A percentile compares a stretch with the other conserved stretches of the same genome.
Evolutionary conservation across 2,797 vertebrate species (phyloP).

Genomic region (Scarus forsteni): DNA sequence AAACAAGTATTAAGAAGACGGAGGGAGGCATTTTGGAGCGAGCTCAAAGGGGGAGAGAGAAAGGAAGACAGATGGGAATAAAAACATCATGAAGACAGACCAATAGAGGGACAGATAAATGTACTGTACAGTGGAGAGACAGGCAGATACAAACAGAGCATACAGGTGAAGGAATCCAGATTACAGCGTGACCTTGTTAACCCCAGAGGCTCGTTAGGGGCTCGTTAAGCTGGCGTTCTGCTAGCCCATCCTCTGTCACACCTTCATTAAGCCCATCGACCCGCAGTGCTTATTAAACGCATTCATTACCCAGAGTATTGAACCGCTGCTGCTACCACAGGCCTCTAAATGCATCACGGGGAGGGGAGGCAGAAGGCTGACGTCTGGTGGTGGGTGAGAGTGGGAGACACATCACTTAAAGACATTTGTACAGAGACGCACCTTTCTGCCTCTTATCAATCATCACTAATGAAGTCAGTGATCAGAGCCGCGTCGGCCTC

Average conservation of each 20-base stretch:
- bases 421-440: constrained; percentile 20
- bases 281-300: constrained; percentile 84
- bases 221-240: constrained; percentile 70
- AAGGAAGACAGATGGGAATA: not conserved
- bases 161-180: constrained; percentile 67
- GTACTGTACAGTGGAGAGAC: not conserved
- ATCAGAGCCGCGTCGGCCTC: constrained; percentile 62
- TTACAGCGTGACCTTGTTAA: constrained; percentile 72
- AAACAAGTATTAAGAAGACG: constrained; percentile 22
- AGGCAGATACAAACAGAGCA: constrained; percentile 7
- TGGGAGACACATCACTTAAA: constrained; percentile 16
- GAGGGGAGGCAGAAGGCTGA: constrained; percentile 27
- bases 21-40: constrained; percentile 15
- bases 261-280: constrained; percentile 86
- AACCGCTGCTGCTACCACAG: constrained; percentile 62
- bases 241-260: constrained; percentile 79
- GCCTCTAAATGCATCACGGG: constrained; percentile 64
- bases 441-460: constrained; percentile 70
- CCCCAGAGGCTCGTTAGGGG: constrained; percentile 75
- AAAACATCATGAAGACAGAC: constrained; percentile 20
- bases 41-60: constrained; percentile 7
- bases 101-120: constrained; percentile 27
- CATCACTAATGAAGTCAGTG: constrained; percentile 76
- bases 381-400: constrained; percentile 24
- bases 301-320: constrained; percentile 86